phyloP scores from a whole-genome alignment of 2,888 invertebrate genomes.

The Liposcelis brunnea region DNA sequence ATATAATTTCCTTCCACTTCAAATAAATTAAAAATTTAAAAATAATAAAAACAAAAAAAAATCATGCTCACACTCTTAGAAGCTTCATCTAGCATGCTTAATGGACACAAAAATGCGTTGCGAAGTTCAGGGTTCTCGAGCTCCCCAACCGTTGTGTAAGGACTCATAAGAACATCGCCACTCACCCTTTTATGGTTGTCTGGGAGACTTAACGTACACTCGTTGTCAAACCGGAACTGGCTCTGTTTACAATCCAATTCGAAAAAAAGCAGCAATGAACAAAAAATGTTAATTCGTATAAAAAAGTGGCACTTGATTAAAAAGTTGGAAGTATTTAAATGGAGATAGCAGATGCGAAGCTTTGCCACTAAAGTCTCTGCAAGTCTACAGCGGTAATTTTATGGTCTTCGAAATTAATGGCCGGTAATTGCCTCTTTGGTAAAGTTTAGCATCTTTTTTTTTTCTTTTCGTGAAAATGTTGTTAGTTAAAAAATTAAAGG shows the following conservation, averaged over 20 bases:
- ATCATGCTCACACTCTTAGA: slow-evolving; percentile 52
- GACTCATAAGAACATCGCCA: slow-evolving; percentile 26
- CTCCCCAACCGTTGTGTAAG: slow-evolving; percentile 14
- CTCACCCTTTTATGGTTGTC: slow-evolving; percentile 98
- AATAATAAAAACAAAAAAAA: slow-evolving; percentile 18
- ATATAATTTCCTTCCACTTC: no score
- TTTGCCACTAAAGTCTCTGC: neutral
- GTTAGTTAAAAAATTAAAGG: neutral
- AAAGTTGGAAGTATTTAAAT: no score
- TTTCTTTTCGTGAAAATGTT: neutral
- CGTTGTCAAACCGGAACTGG: slow-evolving; percentile 99
- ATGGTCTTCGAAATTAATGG: neutral
- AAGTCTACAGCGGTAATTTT: neutral
- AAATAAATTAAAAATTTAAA: slow-evolving; percentile 15
- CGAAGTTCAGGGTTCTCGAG: slow-evolving; percentile 25
- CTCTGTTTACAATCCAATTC: slow-evolving; percentile 46
- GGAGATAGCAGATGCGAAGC: slow-evolving; percentile 7
- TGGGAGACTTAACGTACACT: slow-evolving; percentile 92
- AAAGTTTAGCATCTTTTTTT: neutral
- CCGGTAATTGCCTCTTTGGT: neutral
- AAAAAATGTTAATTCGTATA: slow-evolving; percentile 23
- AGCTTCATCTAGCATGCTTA: slow-evolving; percentile 34
- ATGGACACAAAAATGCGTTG: slow-evolving; percentile 32
- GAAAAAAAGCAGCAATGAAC: slow-evolving; percentile 19
- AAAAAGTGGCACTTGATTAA: no score